Conservation (phyloP, 2,888 invertebrate genomes). For the Hyposoter dolosus region DNA sequence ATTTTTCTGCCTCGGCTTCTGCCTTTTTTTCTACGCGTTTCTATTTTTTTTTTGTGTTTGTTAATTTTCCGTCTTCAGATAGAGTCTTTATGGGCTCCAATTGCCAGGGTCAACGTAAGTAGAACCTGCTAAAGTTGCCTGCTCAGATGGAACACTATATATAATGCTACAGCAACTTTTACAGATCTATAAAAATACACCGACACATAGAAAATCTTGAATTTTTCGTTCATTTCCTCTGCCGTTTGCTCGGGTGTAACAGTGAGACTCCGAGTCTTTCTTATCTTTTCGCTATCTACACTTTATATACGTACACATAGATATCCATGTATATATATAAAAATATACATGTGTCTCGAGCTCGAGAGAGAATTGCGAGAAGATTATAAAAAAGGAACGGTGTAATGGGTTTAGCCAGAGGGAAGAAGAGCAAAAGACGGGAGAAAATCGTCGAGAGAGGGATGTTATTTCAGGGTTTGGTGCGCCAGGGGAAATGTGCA, state of each 20-base stretch:
- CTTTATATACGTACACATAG: neutral
- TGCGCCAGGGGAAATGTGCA: constrained; percentile 56
- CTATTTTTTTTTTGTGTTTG: neutral
- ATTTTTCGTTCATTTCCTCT: constrained; percentile 33
- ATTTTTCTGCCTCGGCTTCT: neutral
- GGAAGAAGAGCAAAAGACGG: constrained; percentile 42
- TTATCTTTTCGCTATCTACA: constrained; percentile 28
- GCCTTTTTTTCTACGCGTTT: neutral
- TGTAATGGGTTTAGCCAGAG: constrained; percentile 62
- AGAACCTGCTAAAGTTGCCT: constrained; percentile 11
- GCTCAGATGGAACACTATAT: neutral
- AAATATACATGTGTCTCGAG: neutral
- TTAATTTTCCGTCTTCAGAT: constrained; percentile 5
- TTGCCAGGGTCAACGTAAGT: constrained; percentile 28
- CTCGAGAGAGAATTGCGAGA: constrained; percentile 27
- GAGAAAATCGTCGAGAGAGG: constrained; percentile 9
- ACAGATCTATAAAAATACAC: neutral
- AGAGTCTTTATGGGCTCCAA: constrained; percentile 23
- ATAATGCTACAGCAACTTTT: neutral
- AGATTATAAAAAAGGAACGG: constrained; percentile 60
- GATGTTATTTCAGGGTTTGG: constrained; percentile 41
- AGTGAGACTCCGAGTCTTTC: neutral
- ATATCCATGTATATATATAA: neutral
- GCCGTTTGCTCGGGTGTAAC: constrained; percentile 22
- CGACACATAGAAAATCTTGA: neutral